phyloP scores from a whole-genome alignment of 2,797 vertebrate genomes.

The Acanthiza pusilla region DNA sequence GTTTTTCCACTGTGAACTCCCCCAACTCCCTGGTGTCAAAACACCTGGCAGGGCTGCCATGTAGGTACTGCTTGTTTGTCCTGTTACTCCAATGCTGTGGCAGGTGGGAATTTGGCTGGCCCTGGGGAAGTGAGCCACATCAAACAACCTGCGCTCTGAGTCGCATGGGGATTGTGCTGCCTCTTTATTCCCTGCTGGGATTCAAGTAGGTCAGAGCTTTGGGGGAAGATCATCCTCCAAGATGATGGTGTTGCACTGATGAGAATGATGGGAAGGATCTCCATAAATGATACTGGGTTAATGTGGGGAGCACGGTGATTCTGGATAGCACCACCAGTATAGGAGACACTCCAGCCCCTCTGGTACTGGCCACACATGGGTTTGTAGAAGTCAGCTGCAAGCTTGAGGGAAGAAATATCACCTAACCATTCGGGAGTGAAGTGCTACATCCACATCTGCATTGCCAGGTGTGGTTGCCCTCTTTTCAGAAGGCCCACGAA shows the following conservation, averaged over 20 bases:
- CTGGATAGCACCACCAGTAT: not conserved
- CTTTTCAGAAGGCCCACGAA: not conserved
- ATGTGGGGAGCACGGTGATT: not conserved
- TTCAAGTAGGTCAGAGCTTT: not conserved
- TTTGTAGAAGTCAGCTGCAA: not conserved
- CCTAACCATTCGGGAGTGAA: fast-evolving
- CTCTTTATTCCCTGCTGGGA: not conserved
- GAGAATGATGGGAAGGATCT: not conserved
- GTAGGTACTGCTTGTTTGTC: not conserved
- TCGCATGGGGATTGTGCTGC: not conserved
- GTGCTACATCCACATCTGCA: not conserved
- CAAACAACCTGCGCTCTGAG: fast-evolving
- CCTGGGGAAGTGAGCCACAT: not conserved
- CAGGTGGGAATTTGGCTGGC: not conserved
- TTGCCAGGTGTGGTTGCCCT: not conserved
- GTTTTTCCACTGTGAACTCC: not conserved
- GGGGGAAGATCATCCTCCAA: not conserved
- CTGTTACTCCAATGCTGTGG: not conserved
- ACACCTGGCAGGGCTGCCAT: not conserved
- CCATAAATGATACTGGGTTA: not conserved
- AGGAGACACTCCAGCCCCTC: not conserved
- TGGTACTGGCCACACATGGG: not conserved
- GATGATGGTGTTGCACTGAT: not conserved
- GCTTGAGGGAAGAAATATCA: not conserved
- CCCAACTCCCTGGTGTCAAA: not conserved